Percentiles rank a stretch among this genome's conserved stretches.
Evolutionary conservation across 2,888 invertebrate genomes (phyloP).

Genomic region (Ptychoptera contaminata): DNA sequence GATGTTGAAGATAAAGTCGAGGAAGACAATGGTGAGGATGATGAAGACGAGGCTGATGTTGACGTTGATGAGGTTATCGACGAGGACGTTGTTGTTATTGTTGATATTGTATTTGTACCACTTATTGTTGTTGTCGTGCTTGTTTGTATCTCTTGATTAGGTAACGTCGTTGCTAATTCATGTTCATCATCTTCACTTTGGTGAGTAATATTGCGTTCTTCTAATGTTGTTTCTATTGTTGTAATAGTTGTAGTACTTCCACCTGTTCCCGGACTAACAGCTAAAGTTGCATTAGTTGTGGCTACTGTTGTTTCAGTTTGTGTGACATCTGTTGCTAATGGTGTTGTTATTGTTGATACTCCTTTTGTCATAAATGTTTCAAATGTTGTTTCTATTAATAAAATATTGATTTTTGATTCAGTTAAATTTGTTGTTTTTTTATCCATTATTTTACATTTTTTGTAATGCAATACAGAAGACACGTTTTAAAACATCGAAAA

Average conservation of each 20-base stretch:
- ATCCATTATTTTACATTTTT: conserved; percentile 14
- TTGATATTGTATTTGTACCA: no score
- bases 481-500: neutral
- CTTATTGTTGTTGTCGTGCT: neutral
- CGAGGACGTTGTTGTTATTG: no score
- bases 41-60: conserved; percentile 10
- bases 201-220: conserved; percentile 3
- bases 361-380: conserved; percentile 14
- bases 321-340: conserved; percentile 22
- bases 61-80: no score
- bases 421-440: conserved; percentile 28
- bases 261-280: conserved; percentile 18
- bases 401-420: conserved; percentile 5
- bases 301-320: conserved; percentile 9
- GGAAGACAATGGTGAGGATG: conserved; percentile 11
- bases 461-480: neutral
- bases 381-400: conserved; percentile 16
- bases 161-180: neutral
- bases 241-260: neutral
- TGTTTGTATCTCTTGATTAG: neutral
- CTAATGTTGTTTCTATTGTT: neutral
- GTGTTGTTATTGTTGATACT: conserved; percentile 24
- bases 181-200: neutral
- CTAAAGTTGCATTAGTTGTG: conserved; percentile 23
- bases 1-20: conserved; percentile 4